Percentiles rank a stretch among this genome's conserved stretches.
Evolutionary conservation across 2,113 vertebrate genomes (phyloP).

Genomic region (Python bivittatus): DNA sequence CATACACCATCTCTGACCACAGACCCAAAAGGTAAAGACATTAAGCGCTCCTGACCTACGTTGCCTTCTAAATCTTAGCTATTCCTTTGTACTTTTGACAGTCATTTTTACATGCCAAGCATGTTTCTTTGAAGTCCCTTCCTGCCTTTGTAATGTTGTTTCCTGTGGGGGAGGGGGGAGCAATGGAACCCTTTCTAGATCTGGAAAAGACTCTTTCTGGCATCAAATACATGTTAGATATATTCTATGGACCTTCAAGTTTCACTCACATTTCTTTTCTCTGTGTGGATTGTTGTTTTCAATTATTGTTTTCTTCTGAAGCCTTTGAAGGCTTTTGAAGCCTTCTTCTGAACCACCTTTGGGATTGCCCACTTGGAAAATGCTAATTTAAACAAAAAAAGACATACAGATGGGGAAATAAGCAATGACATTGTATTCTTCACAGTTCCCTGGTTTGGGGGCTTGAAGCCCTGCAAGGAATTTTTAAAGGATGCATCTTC

Average conservation of each 20-base stretch:
- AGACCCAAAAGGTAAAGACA: constrained; percentile 63
- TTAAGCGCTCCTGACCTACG: constrained; percentile 35
- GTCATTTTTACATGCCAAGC: constrained; percentile 72
- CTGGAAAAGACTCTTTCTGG: constrained; percentile 69
- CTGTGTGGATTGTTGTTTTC: background rate
- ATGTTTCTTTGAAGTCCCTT: constrained; percentile 78
- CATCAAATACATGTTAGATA: constrained; percentile 37
- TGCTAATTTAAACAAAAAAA: constrained; percentile 39
- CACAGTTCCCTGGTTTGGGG: background rate
- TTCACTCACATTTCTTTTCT: background rate
- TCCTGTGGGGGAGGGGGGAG: constrained; percentile 67
- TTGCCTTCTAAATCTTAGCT: constrained; percentile 67
- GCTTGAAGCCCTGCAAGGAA: background rate
- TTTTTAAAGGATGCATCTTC: background rate
- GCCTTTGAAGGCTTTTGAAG: background rate
- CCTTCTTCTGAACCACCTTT: constrained; percentile 17
- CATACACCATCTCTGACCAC: background rate
- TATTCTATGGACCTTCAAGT: constrained; percentile 33
- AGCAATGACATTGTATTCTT: constrained; percentile 26
- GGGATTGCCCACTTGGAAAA: constrained; percentile 58
- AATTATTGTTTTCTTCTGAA: background rate
- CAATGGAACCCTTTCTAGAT: constrained; percentile 66
- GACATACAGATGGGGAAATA: constrained; percentile 37
- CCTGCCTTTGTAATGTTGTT: constrained; percentile 81
- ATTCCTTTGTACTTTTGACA: constrained; percentile 79